Evolutionary conservation across 2,113 vertebrate genomes (phyloP).

Genomic region (Ia io): DNA sequence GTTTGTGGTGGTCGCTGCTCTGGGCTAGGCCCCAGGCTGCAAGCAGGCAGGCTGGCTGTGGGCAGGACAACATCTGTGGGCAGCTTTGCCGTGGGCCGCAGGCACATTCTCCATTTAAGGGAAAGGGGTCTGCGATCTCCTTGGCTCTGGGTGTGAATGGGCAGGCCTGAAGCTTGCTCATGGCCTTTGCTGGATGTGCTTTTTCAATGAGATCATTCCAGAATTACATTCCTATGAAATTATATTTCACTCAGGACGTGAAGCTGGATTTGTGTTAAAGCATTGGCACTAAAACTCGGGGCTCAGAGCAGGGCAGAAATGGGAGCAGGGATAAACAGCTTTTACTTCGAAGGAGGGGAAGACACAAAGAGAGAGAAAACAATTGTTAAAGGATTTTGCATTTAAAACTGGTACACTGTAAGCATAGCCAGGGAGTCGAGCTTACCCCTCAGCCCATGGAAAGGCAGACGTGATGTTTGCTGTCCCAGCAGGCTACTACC

Average conservation of each 20-base stretch:
- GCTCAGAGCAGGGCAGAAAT: conserved; percentile 36
- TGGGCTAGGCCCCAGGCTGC: neutral
- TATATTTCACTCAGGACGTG: conserved; percentile 77
- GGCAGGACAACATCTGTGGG: conserved; percentile 52
- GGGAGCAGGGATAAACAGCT: conserved; percentile 49
- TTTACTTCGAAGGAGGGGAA: conserved; percentile 22
- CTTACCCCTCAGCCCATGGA: neutral
- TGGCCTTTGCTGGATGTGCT: conserved; percentile 79
- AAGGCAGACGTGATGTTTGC: neutral
- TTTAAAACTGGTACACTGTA: neutral
- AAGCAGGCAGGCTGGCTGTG: conserved; percentile 50
- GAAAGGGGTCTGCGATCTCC: conserved; percentile 76
- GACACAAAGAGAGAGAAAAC: conserved; percentile 47
- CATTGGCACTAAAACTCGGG: conserved; percentile 55
- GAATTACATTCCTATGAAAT: conserved; percentile 80
- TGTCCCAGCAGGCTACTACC: neutral
- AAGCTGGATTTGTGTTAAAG: conserved; percentile 73
- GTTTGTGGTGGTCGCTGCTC: neutral
- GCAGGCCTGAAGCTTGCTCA: conserved; percentile 71
- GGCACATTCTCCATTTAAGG: conserved; percentile 74
- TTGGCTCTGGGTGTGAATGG: conserved; percentile 80
- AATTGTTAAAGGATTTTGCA: conserved; percentile 61
- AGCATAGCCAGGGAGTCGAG: neutral
- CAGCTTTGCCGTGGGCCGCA: conserved; percentile 40
- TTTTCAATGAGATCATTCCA: conserved; percentile 83